Evolutionary conservation across 2,888 invertebrate species (phyloP).

Genomic region (Microctonus hyperodae): DNA sequence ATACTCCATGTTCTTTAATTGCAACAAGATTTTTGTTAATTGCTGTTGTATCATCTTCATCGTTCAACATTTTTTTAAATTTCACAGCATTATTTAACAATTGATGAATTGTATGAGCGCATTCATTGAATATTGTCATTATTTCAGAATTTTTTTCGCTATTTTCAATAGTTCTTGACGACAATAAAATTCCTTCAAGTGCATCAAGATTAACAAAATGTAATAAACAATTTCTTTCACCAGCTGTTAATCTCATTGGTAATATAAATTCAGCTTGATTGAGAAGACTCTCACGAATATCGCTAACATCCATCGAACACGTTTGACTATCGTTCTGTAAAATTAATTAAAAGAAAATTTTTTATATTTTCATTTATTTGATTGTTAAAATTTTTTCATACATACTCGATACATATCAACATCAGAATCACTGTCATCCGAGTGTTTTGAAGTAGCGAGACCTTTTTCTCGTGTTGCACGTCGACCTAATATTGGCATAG

Average conservation of each 20-base stretch:
- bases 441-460: conserved; percentile 64
- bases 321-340: conserved; percentile 72
- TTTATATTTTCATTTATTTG: conserved; percentile 7
- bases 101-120: conserved; percentile 76
- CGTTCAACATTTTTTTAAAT: conserved; percentile 68
- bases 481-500: conserved; percentile 69
- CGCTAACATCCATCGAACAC: conserved; percentile 73
- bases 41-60: conserved; percentile 65
- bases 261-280: conserved; percentile 74
- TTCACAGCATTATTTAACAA: conserved; percentile 75
- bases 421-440: conserved; percentile 79
- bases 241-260: conserved; percentile 71
- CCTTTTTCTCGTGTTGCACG: conserved; percentile 69
- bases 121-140: conserved; percentile 74
- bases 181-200: conserved; percentile 75
- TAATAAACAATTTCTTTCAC: conserved; percentile 76
- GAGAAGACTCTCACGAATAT: conserved; percentile 75
- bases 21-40: conserved; percentile 79
- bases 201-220: conserved; percentile 79
- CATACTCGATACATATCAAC: conserved; percentile 73
- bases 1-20: conserved; percentile 84
- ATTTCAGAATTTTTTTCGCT: conserved; percentile 68
- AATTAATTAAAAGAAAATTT: conserved; percentile 5
- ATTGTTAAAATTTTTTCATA: conserved; percentile 17
- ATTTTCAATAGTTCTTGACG: conserved; percentile 60